Evolutionary conservation across 2,797 vertebrate species (phyloP), one percentile per base, ranked within the genome.

Genomic region (Margarornis squamiger): DNA sequence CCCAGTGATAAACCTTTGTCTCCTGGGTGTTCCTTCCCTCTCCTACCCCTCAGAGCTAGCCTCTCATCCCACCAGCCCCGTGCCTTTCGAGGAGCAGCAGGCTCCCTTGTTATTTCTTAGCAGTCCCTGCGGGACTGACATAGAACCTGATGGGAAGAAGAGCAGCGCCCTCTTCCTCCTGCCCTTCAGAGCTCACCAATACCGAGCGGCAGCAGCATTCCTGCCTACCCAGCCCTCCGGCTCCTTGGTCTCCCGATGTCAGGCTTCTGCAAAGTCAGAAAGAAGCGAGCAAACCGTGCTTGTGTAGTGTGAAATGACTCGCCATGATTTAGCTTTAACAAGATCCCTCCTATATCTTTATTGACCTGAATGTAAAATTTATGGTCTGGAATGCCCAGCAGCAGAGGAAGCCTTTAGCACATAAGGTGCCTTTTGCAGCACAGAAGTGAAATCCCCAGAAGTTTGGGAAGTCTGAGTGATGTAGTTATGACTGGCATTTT

Each of bases 361-460:
- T 93, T 67, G 92, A 90, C 70, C 79, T n/a, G 89, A 51, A 72
- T 52, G 41, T 88, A 86, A 88, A 81, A 94, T 95, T 94, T 94
- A 86, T 0, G 19, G 85, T 1, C 3, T 86, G 87, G 84, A 92
- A 88, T 59, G 72, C 43, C 87, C 70, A 32, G 73, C 39, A 86
- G 78, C 85, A 41, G 73, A 86, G 62, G 85, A 79, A 90, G 61
- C 21, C 41, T 65, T 51, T 61, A 45, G 92, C 68, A 90, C 70
- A 92, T 62, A 88, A 41, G 48, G 46, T 38, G 72, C 79, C 61
- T 82, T 92, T 95, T 84, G 80, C 88, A 52, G 77, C 32, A 26
- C 13, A 19, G 86, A 91, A 88, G 48, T 41, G 70, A 93, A 78
- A 76, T 54, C 77, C 52, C n/a, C 45, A 2, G 86, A 68, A 87